Conservation (phyloP, 35 echinoderm and acorn worm genomes). For the Acanthaster planci region DNA sequence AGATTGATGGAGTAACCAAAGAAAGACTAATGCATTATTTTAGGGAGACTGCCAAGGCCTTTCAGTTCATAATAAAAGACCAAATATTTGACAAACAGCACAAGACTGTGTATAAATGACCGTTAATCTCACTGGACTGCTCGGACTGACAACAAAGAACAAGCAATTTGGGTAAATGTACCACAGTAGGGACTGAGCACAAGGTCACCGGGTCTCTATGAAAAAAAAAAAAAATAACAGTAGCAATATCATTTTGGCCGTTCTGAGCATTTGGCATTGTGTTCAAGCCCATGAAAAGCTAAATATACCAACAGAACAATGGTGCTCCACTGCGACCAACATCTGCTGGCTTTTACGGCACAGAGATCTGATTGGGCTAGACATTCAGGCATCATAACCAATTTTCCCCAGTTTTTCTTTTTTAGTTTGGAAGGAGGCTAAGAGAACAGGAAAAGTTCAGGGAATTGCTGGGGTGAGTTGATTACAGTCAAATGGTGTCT, state of each 20-base stretch:
- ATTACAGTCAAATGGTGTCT: slow-evolving; percentile 14
- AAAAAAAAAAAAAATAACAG: not conserved
- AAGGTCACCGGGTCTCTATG: not conserved
- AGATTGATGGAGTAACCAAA: too few species aligned
- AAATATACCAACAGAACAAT: not conserved
- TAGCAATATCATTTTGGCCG: slow-evolving; percentile 6
- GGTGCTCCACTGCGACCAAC: not conserved
- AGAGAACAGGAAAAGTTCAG: not conserved
- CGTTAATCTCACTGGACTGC: too few species aligned
- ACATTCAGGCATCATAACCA: too few species aligned
- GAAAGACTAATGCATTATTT: too few species aligned
- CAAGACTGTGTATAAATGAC: too few species aligned
- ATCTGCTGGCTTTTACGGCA: not conserved
- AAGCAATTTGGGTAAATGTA: too few species aligned
- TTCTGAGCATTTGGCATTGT: not conserved
- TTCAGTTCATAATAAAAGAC: too few species aligned
- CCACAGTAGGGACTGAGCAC: not conserved
- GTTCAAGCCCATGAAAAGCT: not conserved
- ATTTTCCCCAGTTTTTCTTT: too few species aligned
- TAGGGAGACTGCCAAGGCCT: too few species aligned
- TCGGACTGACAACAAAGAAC: too few species aligned
- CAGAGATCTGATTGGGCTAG: too few species aligned
- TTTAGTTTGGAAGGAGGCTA: not conserved
- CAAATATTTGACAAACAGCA: too few species aligned
- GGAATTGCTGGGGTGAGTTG: not conserved